Percentiles rank a stretch among this genome's conserved stretches.
These are phyloP conservation scores for Mus caroli DNA, from an alignment of 2,797 vertebrate species.

Conservation along the genomic window DNA sequence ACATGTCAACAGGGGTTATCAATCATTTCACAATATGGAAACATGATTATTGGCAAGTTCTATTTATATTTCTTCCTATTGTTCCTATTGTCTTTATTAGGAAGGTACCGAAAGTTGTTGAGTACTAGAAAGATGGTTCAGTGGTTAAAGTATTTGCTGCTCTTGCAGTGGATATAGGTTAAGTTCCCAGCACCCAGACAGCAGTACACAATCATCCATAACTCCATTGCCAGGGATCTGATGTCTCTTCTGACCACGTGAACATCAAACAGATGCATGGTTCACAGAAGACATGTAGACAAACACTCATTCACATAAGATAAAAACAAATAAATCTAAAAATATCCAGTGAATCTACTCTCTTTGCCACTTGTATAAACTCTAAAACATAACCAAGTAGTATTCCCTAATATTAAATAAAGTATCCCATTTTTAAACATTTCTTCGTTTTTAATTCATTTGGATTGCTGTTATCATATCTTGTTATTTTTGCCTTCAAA, in stretches of 20 bases:
- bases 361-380: neutral
- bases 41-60: neutral
- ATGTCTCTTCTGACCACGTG: neutral
- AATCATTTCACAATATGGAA: constrained; percentile 12
- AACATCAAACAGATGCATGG: too few relatives aligned
- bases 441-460: neutral
- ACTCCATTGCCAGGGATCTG: neutral
- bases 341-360: neutral
- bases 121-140: neutral
- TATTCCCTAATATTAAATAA: neutral
- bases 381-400: neutral
- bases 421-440: neutral
- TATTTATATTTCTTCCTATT: neutral
- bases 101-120: neutral
- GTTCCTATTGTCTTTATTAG: neutral
- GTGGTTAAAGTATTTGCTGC: neutral
- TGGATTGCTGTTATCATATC: neutral
- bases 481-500: constrained; percentile 29
- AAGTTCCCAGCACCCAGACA: neutral
- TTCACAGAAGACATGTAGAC: neutral
- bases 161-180: neutral
- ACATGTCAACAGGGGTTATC: neutral
- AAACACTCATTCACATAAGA: neutral
- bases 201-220: neutral
- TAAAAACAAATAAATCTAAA: neutral